A percentile compares a stretch with the other conserved stretches of the same genome.
Conservation (phyloP, 2,113 vertebrate genomes). For the Cebus imitator region DNA sequence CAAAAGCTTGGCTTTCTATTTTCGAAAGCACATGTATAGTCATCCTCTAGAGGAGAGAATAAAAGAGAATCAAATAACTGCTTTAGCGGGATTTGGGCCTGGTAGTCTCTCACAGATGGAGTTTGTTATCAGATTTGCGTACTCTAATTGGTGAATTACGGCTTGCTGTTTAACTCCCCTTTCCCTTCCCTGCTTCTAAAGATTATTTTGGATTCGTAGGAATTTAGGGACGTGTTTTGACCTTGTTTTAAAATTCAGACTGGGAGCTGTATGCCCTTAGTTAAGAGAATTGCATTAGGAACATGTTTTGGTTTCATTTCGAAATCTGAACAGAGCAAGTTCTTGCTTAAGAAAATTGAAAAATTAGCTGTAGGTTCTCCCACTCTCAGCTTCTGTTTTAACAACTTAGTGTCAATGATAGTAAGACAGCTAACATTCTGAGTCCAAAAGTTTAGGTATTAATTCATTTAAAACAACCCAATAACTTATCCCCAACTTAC, state of each 20-base stretch:
- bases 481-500: neutral
- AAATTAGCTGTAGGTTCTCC: neutral
- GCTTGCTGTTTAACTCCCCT: neutral
- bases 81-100: neutral
- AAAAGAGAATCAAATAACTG: neutral
- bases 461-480: neutral
- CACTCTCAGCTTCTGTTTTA: neutral
- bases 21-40: neutral
- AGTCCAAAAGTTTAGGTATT: neutral
- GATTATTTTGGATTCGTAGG: neutral
- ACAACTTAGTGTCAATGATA: neutral
- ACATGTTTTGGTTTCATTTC: neutral
- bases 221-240: slow-evolving; percentile 12
- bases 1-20: neutral
- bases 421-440: neutral
- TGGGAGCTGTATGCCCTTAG: neutral
- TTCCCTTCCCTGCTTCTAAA: neutral
- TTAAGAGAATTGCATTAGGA: neutral
- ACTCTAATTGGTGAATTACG: neutral
- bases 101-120: neutral
- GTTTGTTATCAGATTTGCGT: neutral
- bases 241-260: slow-evolving; percentile 12
- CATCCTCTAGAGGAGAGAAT: neutral
- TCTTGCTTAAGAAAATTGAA: neutral
- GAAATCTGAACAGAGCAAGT: neutral